Percentiles rank a stretch among this genome's conserved stretches.
These are phyloP conservation scores for Sciurus vulgaris DNA, from an alignment of 2,797 vertebrate genomes.

Conservation along the genomic window DNA sequence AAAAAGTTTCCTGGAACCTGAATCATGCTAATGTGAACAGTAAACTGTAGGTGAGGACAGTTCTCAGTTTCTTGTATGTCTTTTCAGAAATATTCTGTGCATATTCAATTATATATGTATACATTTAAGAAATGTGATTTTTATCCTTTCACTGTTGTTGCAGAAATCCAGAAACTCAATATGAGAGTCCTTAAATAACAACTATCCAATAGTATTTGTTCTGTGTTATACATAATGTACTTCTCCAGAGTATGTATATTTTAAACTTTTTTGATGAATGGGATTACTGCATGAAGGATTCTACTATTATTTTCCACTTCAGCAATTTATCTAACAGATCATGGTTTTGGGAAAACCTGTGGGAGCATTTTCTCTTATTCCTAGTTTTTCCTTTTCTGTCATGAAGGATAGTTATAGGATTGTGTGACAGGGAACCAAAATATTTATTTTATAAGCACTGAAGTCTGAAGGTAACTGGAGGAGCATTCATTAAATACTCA, in stretches of 20 bases:
- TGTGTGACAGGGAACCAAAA: neutral
- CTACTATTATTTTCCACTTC: neutral
- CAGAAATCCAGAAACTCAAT: neutral
- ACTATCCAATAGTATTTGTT: neutral
- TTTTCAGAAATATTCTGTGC: conserved; percentile 23
- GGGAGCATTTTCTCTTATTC: neutral
- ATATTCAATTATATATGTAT: neutral
- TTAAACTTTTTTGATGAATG: neutral
- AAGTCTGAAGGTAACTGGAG: neutral
- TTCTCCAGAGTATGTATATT: neutral
- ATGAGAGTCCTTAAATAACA: conserved; percentile 12
- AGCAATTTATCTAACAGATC: neutral
- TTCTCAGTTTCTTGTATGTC: neutral
- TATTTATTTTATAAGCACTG: neutral
- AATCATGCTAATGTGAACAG: neutral
- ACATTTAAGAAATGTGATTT: neutral
- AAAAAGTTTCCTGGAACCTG: neutral
- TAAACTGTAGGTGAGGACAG: neutral
- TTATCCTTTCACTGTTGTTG: neutral
- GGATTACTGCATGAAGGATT: neutral
- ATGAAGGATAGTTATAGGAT: neutral
- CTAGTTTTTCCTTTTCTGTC: neutral
- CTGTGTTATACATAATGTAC: neutral
- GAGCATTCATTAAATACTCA: neutral
- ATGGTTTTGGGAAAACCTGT: neutral